These are phyloP conservation scores for Tuberolachnus salignus DNA, from an alignment of 2,888 invertebrate genomes.

Conservation along the genomic window DNA sequence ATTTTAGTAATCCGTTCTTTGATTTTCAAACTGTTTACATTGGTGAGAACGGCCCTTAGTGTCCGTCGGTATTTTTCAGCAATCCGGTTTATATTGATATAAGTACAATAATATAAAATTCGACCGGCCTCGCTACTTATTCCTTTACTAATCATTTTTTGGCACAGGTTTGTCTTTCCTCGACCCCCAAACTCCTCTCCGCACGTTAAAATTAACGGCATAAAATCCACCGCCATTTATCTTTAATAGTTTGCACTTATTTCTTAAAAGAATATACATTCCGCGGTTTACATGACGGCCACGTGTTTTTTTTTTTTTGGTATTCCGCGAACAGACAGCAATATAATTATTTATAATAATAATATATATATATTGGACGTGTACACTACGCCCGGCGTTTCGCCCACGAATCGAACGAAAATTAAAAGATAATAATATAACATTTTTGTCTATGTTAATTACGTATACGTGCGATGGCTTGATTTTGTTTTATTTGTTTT, in stretches of 20 bases:
- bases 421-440: background rate
- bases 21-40: too few species aligned
- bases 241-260: background rate
- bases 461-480: background rate
- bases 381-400: too few species aligned
- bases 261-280: background rate
- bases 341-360: background rate
- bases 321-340: background rate
- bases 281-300: background rate
- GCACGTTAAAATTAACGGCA: background rate
- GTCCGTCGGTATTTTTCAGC: background rate
- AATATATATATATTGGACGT: background rate
- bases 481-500: background rate
- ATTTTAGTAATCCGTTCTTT: too few species aligned
- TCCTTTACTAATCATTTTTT: background rate
- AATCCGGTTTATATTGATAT: background rate
- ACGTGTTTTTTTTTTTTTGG: slow-evolving; percentile 27
- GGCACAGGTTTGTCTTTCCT: background rate
- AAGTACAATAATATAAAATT: background rate
- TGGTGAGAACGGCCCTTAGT: too few species aligned
- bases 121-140: background rate
- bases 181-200: background rate
- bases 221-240: background rate
- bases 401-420: background rate
- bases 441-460: background rate